Evolutionary conservation across 2,797 vertebrate genomes (phyloP).

Genomic region (Acanthiza pusilla): DNA sequence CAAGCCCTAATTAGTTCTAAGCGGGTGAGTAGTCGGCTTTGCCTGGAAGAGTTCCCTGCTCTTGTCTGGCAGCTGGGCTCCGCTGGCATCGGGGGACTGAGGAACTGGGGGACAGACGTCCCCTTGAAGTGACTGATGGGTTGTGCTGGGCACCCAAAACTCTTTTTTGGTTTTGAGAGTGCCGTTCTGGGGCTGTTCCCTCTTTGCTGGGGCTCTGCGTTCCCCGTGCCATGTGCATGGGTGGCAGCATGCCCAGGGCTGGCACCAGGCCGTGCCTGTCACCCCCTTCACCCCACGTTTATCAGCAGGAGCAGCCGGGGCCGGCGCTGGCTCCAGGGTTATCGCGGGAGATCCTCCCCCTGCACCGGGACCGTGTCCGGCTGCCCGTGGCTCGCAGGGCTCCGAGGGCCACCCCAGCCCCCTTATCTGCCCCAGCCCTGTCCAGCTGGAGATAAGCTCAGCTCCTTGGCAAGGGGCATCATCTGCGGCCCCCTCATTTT

Average conservation of each 20-base stretch:
- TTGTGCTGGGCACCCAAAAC: fast-evolving
- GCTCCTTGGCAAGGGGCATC: neutral
- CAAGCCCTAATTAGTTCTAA: constrained; percentile 40
- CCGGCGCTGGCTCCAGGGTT: neutral
- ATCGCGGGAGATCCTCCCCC: neutral
- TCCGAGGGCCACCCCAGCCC: neutral
- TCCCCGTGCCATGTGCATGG: fast-evolving
- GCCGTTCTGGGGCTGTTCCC: fast-evolving
- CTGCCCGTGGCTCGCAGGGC: fast-evolving
- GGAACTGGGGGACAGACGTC: neutral
- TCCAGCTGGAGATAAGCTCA: neutral
- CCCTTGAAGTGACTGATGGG: fast-evolving
- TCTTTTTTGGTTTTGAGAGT: fast-evolving
- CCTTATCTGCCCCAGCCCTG: neutral
- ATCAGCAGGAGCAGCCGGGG: constrained; percentile 2
- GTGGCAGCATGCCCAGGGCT: neutral
- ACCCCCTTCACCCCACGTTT: neutral
- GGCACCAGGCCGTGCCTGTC: fast-evolving
- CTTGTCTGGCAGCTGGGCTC: neutral
- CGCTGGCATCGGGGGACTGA: fast-evolving
- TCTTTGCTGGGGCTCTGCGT: neutral
- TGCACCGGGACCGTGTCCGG: fast-evolving
- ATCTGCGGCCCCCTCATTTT: fast-evolving
- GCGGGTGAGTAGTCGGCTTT: neutral
- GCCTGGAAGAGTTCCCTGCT: constrained; percentile 13